These are phyloP conservation scores for Nipponia nippon DNA, from an alignment of 2,113 vertebrate species.

Conservation along the genomic window DNA sequence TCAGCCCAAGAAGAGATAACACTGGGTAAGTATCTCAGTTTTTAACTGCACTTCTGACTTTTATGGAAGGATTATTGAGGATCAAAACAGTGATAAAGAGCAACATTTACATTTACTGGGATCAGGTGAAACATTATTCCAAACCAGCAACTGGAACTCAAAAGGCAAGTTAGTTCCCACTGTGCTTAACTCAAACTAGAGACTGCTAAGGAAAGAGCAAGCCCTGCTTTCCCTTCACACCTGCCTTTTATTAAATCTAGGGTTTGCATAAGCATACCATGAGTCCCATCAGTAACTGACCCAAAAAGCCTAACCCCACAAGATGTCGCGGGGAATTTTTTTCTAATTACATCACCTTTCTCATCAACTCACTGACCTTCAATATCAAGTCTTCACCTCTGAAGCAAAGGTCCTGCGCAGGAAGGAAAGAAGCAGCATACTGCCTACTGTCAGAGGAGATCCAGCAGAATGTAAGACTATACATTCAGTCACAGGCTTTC, in stretches of 20 bases:
- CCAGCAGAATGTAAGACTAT: neutral
- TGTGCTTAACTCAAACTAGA: neutral
- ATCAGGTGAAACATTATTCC: neutral
- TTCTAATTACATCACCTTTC: neutral
- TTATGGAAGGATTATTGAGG: neutral
- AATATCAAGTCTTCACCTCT: neutral
- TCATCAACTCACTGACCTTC: neutral
- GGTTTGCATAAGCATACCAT: neutral
- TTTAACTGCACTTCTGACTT: neutral
- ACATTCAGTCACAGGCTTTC: neutral
- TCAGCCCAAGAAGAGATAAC: neutral
- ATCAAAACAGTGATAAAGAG: neutral
- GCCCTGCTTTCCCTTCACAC: neutral
- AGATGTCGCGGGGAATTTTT: accelerated
- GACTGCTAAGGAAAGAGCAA: neutral
- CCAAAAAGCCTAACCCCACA: neutral
- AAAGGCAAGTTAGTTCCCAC: neutral
- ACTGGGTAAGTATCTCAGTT: neutral
- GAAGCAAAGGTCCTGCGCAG: neutral
- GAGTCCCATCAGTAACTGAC: neutral
- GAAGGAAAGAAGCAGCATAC: neutral
- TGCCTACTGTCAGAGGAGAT: neutral
- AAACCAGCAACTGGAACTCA: neutral
- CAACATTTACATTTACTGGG: neutral
- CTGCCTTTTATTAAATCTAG: neutral